A percentile compares a stretch with the other conserved stretches of the same genome.
Conservation (phyloP, 2,888 invertebrate species). For the Meiosimyza platycephala region DNA sequence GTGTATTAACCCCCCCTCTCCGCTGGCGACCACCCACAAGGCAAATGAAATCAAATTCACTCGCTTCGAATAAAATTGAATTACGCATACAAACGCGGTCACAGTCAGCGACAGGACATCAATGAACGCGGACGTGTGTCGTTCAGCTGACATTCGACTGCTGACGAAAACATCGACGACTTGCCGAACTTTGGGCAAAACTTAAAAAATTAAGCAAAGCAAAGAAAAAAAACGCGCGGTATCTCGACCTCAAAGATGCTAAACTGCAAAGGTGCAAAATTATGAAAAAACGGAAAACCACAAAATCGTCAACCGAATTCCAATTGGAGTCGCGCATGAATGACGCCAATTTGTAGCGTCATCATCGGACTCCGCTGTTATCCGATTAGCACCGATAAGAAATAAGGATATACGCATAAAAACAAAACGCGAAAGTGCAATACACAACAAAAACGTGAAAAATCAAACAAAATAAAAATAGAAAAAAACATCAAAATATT, state of each 20-base stretch:
- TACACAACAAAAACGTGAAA: constrained; percentile 14
- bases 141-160: neutral
- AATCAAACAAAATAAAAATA: constrained; percentile 33
- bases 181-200: constrained; percentile 43
- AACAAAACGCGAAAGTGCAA: constrained; percentile 24
- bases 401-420: constrained; percentile 14
- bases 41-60: neutral
- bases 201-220: constrained; percentile 16
- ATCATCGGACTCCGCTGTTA: too few species aligned
- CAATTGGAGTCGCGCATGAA: too few species aligned
- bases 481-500: constrained; percentile 33
- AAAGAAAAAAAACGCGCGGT: constrained; percentile 26
- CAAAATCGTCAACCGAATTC: neutral
- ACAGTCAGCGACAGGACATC: constrained; percentile 55
- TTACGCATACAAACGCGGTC: constrained; percentile 61
- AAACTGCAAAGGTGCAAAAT: constrained; percentile 16
- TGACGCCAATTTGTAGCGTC: too few species aligned
- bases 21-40: constrained; percentile 44
- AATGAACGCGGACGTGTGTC: constrained; percentile 51
- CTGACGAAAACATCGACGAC: constrained; percentile 14
- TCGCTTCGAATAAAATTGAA: constrained; percentile 60
- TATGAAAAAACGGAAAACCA: neutral
- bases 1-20: neutral
- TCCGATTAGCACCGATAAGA: constrained; percentile 21
- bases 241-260: constrained; percentile 25